Evolutionary conservation across 2,888 invertebrate species (phyloP).

Genomic region (Eupsilia transversa): DNA sequence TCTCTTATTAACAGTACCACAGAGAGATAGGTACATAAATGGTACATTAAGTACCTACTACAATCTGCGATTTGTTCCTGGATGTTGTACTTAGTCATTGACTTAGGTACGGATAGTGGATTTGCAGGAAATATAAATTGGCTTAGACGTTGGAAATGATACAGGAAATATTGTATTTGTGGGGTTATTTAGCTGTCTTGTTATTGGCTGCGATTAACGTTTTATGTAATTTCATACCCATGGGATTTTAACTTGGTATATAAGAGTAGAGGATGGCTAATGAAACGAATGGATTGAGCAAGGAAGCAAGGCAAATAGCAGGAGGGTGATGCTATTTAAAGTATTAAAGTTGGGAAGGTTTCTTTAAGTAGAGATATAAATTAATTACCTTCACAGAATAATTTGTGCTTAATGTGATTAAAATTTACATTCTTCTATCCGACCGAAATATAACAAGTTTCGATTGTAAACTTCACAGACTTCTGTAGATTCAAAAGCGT

Average conservation of each 20-base stretch:
- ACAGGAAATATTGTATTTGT: slow-evolving; percentile 28
- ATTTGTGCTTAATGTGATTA: background rate
- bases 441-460: background rate
- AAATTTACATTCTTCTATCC: background rate
- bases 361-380: background rate
- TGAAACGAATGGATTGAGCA: background rate
- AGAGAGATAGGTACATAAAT: slow-evolving; percentile 29
- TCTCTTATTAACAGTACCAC: slow-evolving; percentile 65
- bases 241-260: slow-evolving; percentile 1
- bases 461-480: background rate
- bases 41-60: slow-evolving; percentile 27
- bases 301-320: background rate
- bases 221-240: slow-evolving; percentile 9
- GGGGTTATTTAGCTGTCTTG: slow-evolving; percentile 19
- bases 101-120: slow-evolving; percentile 14
- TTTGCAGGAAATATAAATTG: slow-evolving; percentile 41
- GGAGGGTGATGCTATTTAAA: background rate
- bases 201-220: slow-evolving; percentile 17
- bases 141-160: slow-evolving; percentile 36
- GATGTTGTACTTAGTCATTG: slow-evolving; percentile 19
- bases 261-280: background rate
- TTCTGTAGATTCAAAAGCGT: background rate
- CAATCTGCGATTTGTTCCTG: slow-evolving; percentile 33
- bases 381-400: background rate
- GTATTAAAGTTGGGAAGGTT: too few relatives aligned